These are phyloP conservation scores for Epinephelus cyanopodus DNA, from an alignment of 2,113 vertebrate species.

Conservation along the genomic window DNA sequence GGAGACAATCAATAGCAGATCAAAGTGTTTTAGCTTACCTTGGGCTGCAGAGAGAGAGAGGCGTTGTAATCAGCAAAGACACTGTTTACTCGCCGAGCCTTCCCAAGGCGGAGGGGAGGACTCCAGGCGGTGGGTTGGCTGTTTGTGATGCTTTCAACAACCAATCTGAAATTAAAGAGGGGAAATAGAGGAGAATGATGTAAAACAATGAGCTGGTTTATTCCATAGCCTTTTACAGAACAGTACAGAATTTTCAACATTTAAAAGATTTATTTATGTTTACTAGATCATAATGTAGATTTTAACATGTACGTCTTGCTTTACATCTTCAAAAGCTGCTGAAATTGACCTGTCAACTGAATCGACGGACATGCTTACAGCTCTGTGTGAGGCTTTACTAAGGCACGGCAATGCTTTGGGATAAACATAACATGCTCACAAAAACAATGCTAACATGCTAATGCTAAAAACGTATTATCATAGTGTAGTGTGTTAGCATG, in stretches of 20 bases:
- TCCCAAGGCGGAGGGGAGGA: conserved; percentile 60
- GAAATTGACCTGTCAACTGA: neutral
- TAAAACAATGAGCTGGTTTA: conserved; percentile 42
- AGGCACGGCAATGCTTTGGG: neutral
- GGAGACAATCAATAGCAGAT: conserved; percentile 85
- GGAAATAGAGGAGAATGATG: conserved; percentile 46
- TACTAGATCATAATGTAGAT: neutral
- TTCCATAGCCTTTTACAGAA: neutral
- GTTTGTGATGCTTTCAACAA: conserved; percentile 42
- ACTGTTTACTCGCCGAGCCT: conserved; percentile 78
- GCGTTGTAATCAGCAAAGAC: conserved; percentile 81
- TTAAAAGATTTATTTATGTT: neutral
- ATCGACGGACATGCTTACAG: neutral
- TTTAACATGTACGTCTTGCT: neutral
- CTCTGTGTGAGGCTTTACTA: neutral
- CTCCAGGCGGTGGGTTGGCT: conserved; percentile 32
- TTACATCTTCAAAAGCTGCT: conserved; percentile 2
- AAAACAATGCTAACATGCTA: neutral
- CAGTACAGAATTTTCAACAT: neutral
- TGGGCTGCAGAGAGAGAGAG: conserved; percentile 71
- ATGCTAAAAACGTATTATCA: neutral
- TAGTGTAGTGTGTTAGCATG: neutral
- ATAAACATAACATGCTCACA: neutral
- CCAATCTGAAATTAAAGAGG: conserved; percentile 49
- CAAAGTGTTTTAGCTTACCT: conserved; percentile 82